Percentiles rank a stretch among this genome's conserved stretches.
Evolutionary conservation across 2,113 vertebrate species (phyloP).

Genomic region (Hystrix cristata): DNA sequence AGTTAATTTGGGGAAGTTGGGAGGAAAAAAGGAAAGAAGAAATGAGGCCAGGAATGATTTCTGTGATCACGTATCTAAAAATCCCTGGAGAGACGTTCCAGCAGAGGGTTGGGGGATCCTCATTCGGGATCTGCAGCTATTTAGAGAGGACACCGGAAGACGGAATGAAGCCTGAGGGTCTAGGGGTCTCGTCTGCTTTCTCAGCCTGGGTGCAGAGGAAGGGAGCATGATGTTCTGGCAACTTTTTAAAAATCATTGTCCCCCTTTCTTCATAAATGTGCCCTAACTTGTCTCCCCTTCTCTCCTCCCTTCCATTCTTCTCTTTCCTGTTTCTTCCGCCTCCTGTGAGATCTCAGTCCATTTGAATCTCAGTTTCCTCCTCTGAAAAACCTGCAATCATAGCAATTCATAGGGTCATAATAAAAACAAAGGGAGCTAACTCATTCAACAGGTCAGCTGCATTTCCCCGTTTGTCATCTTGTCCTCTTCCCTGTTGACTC

Average conservation of each 20-base stretch:
- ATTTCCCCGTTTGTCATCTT: background rate
- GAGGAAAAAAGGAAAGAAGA: background rate
- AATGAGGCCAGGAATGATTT: constrained; percentile 18
- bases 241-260: background rate
- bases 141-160: background rate
- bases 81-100: background rate
- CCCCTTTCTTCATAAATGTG: background rate
- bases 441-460: background rate
- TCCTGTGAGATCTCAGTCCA: background rate
- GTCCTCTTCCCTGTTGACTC: background rate
- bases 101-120: background rate
- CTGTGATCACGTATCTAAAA: background rate
- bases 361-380: background rate
- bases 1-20: background rate
- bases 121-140: background rate
- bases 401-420: background rate
- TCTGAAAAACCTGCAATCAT: background rate
- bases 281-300: background rate
- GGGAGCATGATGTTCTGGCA: background rate
- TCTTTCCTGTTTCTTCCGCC: background rate
- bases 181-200: background rate
- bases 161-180: background rate
- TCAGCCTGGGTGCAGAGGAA: background rate
- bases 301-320: background rate
- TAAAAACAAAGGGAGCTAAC: background rate